phyloP scores from a whole-genome alignment of 2,113 vertebrate genomes.

The Tachycineta bicolor region DNA sequence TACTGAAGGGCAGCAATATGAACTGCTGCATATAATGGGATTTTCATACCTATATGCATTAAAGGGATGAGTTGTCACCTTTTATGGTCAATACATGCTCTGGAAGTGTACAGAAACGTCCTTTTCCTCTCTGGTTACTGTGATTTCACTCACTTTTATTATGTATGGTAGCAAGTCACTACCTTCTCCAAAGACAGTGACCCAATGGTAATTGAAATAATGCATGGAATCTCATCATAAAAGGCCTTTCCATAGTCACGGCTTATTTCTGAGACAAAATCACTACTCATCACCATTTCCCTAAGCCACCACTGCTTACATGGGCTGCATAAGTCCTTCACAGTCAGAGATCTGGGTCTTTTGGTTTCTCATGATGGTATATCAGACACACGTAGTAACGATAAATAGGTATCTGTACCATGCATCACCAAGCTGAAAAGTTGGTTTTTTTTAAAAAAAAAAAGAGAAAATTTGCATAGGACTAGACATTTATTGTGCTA shows the following conservation, averaged over 20 bases:
- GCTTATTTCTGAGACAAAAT: background rate
- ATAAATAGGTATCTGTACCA: background rate
- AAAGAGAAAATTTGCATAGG: background rate
- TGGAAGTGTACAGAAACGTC: background rate
- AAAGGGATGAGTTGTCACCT: background rate
- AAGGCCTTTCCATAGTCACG: background rate
- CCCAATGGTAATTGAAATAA: background rate
- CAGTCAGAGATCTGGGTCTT: background rate
- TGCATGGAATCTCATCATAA: background rate
- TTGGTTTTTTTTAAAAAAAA: accelerated
- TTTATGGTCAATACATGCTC: background rate
- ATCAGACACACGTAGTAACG: background rate
- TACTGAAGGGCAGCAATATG: background rate
- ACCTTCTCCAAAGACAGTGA: background rate
- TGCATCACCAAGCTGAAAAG: background rate
- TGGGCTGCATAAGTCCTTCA: background rate
- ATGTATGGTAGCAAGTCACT: background rate
- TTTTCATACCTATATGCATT: background rate
- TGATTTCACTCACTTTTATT: background rate
- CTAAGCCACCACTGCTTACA: background rate
- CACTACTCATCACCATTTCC: background rate
- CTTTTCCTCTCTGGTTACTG: background rate
- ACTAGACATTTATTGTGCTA: background rate
- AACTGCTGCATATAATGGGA: background rate
- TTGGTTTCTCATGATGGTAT: background rate